Percentiles rank a stretch among this genome's conserved stretches.
phyloP scores from a whole-genome alignment of 2,888 invertebrate species.

The Tromatobia lineatoria region DNA sequence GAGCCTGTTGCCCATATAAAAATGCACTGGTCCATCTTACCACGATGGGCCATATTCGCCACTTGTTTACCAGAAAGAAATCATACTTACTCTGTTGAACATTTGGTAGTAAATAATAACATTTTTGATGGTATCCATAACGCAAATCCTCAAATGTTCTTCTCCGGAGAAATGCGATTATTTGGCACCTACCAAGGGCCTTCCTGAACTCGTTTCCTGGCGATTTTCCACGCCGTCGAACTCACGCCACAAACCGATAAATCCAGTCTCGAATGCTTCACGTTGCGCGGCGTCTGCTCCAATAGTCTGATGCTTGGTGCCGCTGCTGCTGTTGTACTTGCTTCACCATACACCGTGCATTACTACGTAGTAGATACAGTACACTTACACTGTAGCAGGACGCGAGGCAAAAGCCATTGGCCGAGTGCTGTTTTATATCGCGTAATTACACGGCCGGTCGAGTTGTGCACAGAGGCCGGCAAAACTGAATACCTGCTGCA shows the following conservation, averaged over 20 bases:
- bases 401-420: constrained; percentile 48
- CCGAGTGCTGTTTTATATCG: constrained; percentile 69
- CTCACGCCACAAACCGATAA: constrained; percentile 39
- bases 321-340: constrained; percentile 35
- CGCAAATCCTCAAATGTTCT: constrained; percentile 17
- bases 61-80: neutral
- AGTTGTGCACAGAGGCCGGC: constrained; percentile 47
- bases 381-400: constrained; percentile 24
- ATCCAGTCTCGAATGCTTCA: constrained; percentile 41
- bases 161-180: constrained; percentile 42
- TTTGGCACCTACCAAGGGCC: constrained; percentile 33
- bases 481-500: constrained; percentile 22
- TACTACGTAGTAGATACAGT: constrained; percentile 14
- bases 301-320: constrained; percentile 47
- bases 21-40: no score
- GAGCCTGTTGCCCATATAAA: no score
- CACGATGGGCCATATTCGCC: no score
- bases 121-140: neutral
- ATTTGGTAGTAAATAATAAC: neutral
- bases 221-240: constrained; percentile 56
- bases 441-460: constrained; percentile 69
- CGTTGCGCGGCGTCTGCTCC: constrained; percentile 22
- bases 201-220: constrained; percentile 41
- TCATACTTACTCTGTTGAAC: neutral
- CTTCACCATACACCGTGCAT: constrained; percentile 21